Conservation (phyloP, 2,113 vertebrate species). For the Leucopsar rothschildi region DNA sequence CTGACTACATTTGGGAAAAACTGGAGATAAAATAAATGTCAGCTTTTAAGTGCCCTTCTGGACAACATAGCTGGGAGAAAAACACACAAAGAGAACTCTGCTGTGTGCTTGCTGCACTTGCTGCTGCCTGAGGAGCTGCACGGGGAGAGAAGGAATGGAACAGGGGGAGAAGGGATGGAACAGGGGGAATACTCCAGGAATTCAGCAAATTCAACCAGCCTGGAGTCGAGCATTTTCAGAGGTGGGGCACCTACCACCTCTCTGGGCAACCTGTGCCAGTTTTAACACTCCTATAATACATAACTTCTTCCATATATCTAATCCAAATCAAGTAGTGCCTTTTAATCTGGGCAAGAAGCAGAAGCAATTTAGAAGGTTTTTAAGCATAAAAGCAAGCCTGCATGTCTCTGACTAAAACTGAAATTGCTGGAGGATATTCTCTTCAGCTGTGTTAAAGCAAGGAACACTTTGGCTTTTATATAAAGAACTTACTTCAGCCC, state of each 20-base stretch:
- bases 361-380: not conserved
- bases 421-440: not conserved
- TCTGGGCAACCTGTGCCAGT: not conserved
- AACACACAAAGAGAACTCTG: not conserved
- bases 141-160: not conserved
- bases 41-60: not conserved
- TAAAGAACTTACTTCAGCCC: not conserved
- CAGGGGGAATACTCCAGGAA: not conserved
- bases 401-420: not conserved
- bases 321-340: not conserved
- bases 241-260: no score
- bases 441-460: not conserved
- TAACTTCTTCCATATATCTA: not conserved
- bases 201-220: not conserved
- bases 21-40: not conserved
- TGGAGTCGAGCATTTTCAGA: not conserved
- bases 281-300: not conserved
- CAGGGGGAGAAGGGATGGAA: not conserved
- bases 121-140: not conserved
- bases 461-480: not conserved
- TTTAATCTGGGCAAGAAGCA: not conserved
- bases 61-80: not conserved
- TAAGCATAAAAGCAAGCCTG: not conserved
- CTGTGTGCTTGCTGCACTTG: not conserved
- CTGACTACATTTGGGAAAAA: not conserved